Base-by-base conservation (phyloP, 2,113 vertebrate species). In the Siniperca knerii region DNA sequence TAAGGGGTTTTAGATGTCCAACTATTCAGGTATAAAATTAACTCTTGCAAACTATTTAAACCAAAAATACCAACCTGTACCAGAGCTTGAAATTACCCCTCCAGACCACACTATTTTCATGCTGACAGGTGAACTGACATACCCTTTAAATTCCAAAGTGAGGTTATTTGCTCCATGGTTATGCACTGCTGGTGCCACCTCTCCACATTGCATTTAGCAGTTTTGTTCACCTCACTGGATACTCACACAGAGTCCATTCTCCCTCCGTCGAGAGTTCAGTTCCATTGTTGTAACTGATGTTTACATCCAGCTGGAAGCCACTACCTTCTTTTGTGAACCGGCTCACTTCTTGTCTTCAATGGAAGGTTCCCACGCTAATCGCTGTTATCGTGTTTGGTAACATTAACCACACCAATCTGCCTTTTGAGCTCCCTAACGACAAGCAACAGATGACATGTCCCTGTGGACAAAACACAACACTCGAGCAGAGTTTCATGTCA, bases 391-490 rank as follows among this genome's bases (percentile, higher is more conserved):
- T 68, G 64, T 71, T 86, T 82, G 75, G 87, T 75, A 89, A 80
- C 80, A 57, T 81, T 50, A 90, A 77, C 77, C 84, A 11, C 85
- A 71, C 71, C 70, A 55, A 84, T 77, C 86, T 55, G 66, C 25
- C 67, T 65, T 83, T 70, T 33, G 57, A 86, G 82, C 61, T 75
- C 74, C 73, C 52, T 48, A 29, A 89, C 29, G 75, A 68, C 79
- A 70, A 61, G 87, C 61, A 81, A 69, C 84, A 91, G 90, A 90
- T 91, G 90, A 89, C 87, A 61, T 15, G 65, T 77, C 86, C 84
- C 79, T 44, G 68, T 66, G 83, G 91, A 87, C 76, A 57, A 79
- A 91, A 89, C 90, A 54, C 15, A 69, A 46, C 78, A 81, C 79
- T 77, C 2, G 0, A 83, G 61, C 71, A 69, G 57, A 60, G 75